Evolutionary conservation across 2,113 vertebrate genomes (phyloP), one percentile per base, ranked within the genome.

Genomic region (Progne subis): DNA sequence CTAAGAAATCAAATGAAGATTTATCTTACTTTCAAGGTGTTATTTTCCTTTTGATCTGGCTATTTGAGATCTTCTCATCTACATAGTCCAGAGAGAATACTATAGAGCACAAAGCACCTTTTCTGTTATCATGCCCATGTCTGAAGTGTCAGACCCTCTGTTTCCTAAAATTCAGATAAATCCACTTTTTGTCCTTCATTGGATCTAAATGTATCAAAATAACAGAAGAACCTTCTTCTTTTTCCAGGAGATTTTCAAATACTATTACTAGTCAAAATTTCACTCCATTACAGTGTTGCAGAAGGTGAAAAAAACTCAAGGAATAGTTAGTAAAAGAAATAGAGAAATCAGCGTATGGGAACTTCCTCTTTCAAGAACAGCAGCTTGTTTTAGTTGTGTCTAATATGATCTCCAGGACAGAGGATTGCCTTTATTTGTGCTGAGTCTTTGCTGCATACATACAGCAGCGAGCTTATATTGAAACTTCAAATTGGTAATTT

Each of bases 401-500:
- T 91, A 46, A 24, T 74, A 32, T 14, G 37, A 75, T 91, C 39
- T 88, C 14, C 60, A 52, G 79, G 18, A 61, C 25, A 83, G n/a
- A 83, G 26, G 9, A 20, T 65, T 94, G 47, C 17, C 15, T 74
- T 70, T 59, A 23, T 74, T 86, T 95, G 43, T 56, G 41, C 70
- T 34, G 24, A 56, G 44, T 56, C 70, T 94, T 63, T 87, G 46
- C 68, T 86, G 56, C 32, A 16, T 50, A 19, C 32, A 16, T 50
- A 19, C 32, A 70, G 75, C 55, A 90, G 55, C 63, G 61, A 86
- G 47, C 46, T 64, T 83, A 19, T 49, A 86, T 49, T 75, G 88
- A 92, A 95, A 67, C 52, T 67, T 86, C 20, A 56, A 71, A 76
- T 88, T 43, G 52, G 64, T 60, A 81, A 90, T 95, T 90, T 82